Evolutionary conservation across 2,888 invertebrate species (phyloP), one percentile per base, ranked within the genome.

Genomic region (Cheilosia variabilis): DNA sequence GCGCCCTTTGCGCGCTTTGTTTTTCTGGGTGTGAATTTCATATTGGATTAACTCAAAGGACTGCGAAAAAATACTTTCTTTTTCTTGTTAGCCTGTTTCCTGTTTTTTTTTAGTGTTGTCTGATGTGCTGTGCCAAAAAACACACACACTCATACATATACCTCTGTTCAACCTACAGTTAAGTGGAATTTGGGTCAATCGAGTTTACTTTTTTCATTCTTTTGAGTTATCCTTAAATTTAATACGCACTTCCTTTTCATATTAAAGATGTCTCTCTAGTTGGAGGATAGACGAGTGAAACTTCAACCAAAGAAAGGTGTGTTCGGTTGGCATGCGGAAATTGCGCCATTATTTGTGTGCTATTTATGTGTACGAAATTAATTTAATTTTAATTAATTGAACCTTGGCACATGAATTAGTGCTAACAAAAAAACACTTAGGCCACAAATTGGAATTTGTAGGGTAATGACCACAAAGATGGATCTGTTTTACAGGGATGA

Each of bases 21-120:
- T 17, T 57, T 69, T 57, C 41, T 57, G 69, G 69, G 69, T 31
- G 69, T 57, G 57, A 47, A 57, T 69, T 57, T 57, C 68, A 55
- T 37, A 53, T 66, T 37, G 52, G 66, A 53, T 66, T 37, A 43
- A 43, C 55, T 47, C 27, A 57, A 45, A n/a, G 15, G 27, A 31
- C 50, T 13, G 10, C 13, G 27, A 31, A 22, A 15, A 37, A 24
- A 17, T 15, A 53, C 13, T 6, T 27, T 62, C 52, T 65, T 13
- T 34, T 19, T 55, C 1, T 31, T 68, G 15, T 43, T 55, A n/a
- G 2, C 1, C n/a, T 53, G 43, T 22, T 41, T 22, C 37, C 24
- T 19, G 34, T 52, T 55, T 45, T 19, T 45, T 19, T 55, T 43
- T 45, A 68, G 31, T 55, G 2, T 52, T 22, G 13, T 13, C 19